Evolutionary conservation across 2,797 vertebrate genomes (phyloP), one percentile per base, ranked within the genome.

Genomic region (Phaenicophaeus curvirostris): DNA sequence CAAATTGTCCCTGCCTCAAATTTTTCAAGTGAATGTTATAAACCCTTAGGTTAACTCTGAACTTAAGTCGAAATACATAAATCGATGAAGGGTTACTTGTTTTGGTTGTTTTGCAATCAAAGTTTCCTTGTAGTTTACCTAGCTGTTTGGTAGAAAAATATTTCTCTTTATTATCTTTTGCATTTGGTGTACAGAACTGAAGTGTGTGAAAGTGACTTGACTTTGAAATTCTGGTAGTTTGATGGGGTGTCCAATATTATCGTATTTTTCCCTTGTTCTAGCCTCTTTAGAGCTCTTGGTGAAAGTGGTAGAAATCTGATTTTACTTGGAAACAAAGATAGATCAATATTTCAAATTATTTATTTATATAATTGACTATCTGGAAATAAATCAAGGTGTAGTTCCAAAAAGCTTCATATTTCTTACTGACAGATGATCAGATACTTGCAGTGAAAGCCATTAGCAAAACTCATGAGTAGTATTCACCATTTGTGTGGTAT

Each of bases 341-440:
- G 50, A 89, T 89, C 78, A 62, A 82, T 93, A 89, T 84, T 86
- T 85, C 39, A 58, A 55, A 73, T 87, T 87, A 92, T 93, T 95
- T 92, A 90, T 94, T 90, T 96, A 85, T 85, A 55, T 90, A 89
- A 76, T 93, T 91, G n/a, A 55, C 59, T 81, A 23, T 71, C 74
- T 92, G 71, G 66, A 89, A 93, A 78, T 65, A 94, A 91, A 91
- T 92, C 81, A 87, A 94, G 35, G 19, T 58, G 39, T 55, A 53
- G 51, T 44, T 93, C 57, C 74, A 73, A 95, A 94, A 95, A 81
- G 55, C 46, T 85, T 94, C 41, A 41, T 92, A 90, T 94, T 92
- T 92, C 87, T 93, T 85, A 42, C 53, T 89, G 94, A 82, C 81
- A 92, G 69, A 41, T 67, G 65, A 82, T 87, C 69, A 78, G 87